phyloP scores from a whole-genome alignment of 1,140 invertebrate genomes.

The Colletes latitarsis region DNA sequence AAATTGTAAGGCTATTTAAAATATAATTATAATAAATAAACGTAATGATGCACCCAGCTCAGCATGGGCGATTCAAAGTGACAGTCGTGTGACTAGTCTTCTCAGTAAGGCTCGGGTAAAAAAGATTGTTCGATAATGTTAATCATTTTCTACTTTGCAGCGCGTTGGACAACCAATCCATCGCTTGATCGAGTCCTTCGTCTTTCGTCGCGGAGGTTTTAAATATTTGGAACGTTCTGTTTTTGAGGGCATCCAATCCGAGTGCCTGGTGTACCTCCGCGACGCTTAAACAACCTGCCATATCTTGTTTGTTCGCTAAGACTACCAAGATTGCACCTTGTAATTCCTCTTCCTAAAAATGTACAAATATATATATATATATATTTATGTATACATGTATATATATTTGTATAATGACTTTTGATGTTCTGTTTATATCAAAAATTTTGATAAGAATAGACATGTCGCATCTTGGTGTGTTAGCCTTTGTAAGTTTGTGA shows the following conservation, averaged over 20 bases:
- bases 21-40: slow-evolving; percentile 67
- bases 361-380: slow-evolving; percentile 15
- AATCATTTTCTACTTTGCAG: slow-evolving; percentile 92
- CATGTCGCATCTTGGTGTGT: too few relatives aligned
- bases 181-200: slow-evolving; percentile 98
- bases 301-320: slow-evolving; percentile 99
- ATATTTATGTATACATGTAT: too few relatives aligned
- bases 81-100: slow-evolving; percentile 76
- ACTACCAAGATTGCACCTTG: slow-evolving; percentile 97
- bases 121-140: slow-evolving; percentile 55
- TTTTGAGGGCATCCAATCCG: slow-evolving; percentile 96
- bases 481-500: too few relatives aligned
- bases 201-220: slow-evolving; percentile 99
- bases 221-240: slow-evolving; percentile 99
- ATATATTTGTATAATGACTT: too few relatives aligned
- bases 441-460: too few relatives aligned
- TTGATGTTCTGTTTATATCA: too few relatives aligned
- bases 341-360: slow-evolving; percentile 95
- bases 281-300: slow-evolving; percentile 97
- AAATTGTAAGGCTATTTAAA: slow-evolving; percentile 60
- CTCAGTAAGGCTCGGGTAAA: slow-evolving; percentile 70
- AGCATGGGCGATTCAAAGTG: slow-evolving; percentile 55
- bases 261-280: slow-evolving; percentile 98
- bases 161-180: slow-evolving; percentile 98
- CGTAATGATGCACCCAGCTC: slow-evolving; percentile 43